Evolutionary conservation across 2,113 vertebrate species (phyloP).

Genomic region (Pseudonaja textilis): DNA sequence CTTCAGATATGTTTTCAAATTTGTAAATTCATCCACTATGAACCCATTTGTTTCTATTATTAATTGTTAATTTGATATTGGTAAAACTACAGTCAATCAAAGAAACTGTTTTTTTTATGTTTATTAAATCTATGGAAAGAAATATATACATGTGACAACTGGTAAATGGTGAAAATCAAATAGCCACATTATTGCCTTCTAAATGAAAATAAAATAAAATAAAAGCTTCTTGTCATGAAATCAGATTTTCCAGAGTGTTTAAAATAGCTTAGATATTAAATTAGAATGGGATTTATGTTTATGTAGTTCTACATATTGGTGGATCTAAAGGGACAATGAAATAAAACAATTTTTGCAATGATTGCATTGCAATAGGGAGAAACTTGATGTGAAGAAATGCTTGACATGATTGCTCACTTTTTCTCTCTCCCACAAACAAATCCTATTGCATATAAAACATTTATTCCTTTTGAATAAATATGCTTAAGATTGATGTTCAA

Average conservation of each 20-base stretch:
- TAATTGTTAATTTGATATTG: neutral
- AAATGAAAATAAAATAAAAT: neutral
- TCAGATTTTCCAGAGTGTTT: too few relatives aligned
- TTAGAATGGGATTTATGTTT: neutral
- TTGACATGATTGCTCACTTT: neutral
- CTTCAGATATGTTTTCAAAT: neutral
- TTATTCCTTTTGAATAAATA: neutral
- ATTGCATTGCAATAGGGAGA: neutral
- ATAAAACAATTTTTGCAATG: neutral
- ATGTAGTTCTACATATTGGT: neutral
- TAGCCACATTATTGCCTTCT: neutral
- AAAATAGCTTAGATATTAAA: neutral
- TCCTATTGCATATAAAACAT: neutral
- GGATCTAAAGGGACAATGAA: neutral
- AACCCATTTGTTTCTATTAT: neutral
- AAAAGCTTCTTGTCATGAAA: neutral
- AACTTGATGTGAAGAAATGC: neutral
- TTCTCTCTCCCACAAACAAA: neutral
- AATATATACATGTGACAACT: neutral
- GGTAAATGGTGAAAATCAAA: neutral
- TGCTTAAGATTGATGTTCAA: neutral
- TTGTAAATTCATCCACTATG: neutral
- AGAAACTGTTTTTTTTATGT: neutral
- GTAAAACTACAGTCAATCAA: neutral
- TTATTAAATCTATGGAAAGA: neutral